Evolutionary conservation across 2,797 vertebrate genomes (phyloP).

Genomic region (Coendou prehensilis): DNA sequence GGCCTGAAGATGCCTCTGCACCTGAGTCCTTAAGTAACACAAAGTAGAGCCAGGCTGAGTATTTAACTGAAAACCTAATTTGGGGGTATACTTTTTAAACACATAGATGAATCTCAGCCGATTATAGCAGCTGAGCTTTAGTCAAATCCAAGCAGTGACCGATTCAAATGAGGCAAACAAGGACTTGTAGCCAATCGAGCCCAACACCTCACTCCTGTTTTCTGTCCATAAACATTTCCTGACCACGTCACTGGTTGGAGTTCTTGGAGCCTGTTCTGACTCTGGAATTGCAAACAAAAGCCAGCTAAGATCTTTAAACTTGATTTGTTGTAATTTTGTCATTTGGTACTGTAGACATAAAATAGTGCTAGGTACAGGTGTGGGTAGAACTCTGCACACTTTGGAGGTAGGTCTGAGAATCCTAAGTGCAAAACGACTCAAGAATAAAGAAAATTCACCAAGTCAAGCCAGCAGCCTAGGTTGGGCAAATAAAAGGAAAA

Average conservation of each 20-base stretch:
- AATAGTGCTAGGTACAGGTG: neutral
- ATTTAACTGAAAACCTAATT: neutral
- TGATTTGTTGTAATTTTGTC: neutral
- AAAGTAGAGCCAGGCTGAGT: neutral
- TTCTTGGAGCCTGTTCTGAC: neutral
- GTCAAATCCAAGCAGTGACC: neutral
- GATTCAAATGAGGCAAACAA: neutral
- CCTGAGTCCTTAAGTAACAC: neutral
- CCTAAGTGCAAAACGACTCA: neutral
- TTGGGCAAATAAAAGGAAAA: constrained; percentile 4
- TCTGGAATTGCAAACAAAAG: neutral
- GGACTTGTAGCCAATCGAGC: neutral
- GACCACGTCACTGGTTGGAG: neutral
- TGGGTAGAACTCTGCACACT: neutral
- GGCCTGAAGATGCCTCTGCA: neutral
- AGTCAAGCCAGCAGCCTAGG: neutral
- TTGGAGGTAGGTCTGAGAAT: neutral
- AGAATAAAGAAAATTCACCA: neutral
- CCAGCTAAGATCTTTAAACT: neutral
- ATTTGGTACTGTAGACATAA: neutral
- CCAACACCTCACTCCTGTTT: neutral
- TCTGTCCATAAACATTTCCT: neutral
- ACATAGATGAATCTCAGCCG: neutral
- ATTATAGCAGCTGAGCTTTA: neutral
- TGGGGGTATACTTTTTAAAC: neutral